Evolutionary conservation across 2,113 vertebrate genomes (phyloP), one percentile per base, ranked within the genome.

Genomic region (Paramormyrops kingsleyae): DNA sequence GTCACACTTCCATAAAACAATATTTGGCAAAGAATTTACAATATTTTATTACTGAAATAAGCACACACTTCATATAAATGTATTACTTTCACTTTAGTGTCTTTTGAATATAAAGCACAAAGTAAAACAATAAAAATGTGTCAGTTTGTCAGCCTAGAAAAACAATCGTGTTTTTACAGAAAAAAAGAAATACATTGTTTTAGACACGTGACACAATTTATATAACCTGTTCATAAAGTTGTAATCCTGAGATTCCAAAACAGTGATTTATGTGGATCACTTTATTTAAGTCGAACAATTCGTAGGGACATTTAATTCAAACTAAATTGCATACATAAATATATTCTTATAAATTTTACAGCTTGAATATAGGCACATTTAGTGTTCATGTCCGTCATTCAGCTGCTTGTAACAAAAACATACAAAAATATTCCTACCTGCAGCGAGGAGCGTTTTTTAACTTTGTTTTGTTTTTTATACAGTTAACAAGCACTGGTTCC

Each of bases 1-100:
- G 96, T 96, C 97, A 98, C 97, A 98, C 96, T 97, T 96, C 95
- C 97, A 96, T 95, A 96, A 97, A 97, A 99, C 97, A 98, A 96
- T 96, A 97, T 93, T 97, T 96, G 95, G 94, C 96, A 95, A 96
- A 97, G 95, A 97, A 96, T 97, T 95, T 97, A 98, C 97, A 98
- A 97, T 96, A 96, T 94, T 97, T 97, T 95, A 95, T 95, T 94
- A 95, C 96, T 96, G 96, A 96, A 97, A 98, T 96, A 98, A 98
- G 94, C 96, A 98, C 52, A 97, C 95, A 97, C 95, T 96, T 96
- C 94, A 96, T 95, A 94, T 94, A 95, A 96, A 95, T 91, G 92
- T 92, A 93, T 89, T 92, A 93, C 92, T 94, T 93, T 92, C 90
- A 90, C 94, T 88, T 92, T 92, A 94, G 91, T 93, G 91, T 91